Conservation (phyloP, 2,113 vertebrate genomes). For the Gorsachius goisagi region DNA sequence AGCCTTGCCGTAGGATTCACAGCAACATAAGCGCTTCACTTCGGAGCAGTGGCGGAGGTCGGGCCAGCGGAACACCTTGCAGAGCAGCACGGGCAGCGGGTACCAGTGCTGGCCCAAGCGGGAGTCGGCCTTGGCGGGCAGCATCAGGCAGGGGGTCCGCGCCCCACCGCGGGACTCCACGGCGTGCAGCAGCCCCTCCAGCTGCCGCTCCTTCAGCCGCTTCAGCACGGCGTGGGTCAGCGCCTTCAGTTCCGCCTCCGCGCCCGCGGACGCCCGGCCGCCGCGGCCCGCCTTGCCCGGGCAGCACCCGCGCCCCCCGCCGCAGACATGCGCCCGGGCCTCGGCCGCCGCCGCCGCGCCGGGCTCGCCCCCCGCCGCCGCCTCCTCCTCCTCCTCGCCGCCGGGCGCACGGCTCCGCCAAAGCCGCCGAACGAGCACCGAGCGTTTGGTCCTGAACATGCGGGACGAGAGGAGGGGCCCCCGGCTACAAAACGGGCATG, state of each 20-base stretch:
- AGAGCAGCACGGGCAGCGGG: conserved; percentile 91
- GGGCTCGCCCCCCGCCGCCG: conserved; percentile 73
- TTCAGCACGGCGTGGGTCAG: conserved; percentile 91
- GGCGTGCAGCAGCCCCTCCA: conserved; percentile 91
- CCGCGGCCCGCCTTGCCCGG: conserved; percentile 85
- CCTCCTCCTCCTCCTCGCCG: conserved; percentile 83
- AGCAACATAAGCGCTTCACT: conserved; percentile 93
- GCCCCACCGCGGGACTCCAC: conserved; percentile 92
- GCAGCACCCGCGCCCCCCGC: conserved; percentile 82
- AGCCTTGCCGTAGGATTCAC: conserved; percentile 92
- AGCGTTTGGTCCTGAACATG: conserved; percentile 99
- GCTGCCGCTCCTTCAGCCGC: conserved; percentile 92
- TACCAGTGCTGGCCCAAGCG: conserved; percentile 87
- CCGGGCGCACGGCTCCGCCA: conserved; percentile 95
- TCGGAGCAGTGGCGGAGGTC: conserved; percentile 93
- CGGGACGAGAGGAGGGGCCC: conserved; percentile 90
- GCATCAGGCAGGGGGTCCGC: conserved; percentile 88
- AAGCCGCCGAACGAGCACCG: conserved; percentile 96
- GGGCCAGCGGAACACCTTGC: conserved; percentile 97
- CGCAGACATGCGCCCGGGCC: conserved; percentile 62
- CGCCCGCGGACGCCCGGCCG: conserved; percentile 73
- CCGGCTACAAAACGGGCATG: conserved; percentile 97
- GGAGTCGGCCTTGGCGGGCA: conserved; percentile 88
- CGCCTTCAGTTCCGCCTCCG: conserved; percentile 92
- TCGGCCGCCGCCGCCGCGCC: conserved; percentile 75